phyloP scores from a whole-genome alignment of 2,113 vertebrate species.

The Ciconia boyciana region DNA sequence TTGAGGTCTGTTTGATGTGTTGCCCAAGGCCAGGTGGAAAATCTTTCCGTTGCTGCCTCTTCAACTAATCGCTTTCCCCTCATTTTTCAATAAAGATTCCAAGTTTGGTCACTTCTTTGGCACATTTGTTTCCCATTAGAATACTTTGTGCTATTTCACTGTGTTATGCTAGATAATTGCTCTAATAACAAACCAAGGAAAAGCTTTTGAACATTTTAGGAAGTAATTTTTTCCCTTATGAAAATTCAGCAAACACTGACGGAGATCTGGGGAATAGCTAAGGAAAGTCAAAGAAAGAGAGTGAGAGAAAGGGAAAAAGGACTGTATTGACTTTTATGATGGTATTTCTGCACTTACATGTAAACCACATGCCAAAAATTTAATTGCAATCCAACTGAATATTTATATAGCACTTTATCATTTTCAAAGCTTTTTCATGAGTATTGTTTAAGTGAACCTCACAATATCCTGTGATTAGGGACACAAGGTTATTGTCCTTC shows the following conservation, averaged over 20 bases:
- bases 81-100: constrained; percentile 79
- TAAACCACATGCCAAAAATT: neutral
- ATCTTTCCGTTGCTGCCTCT: constrained; percentile 72
- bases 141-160: constrained; percentile 70
- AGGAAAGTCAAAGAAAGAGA: neutral
- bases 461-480: neutral
- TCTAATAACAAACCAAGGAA: constrained; percentile 85
- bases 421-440: constrained; percentile 17
- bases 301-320: neutral
- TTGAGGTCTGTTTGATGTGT: constrained; percentile 74
- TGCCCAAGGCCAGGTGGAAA: constrained; percentile 81
- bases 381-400: constrained; percentile 30
- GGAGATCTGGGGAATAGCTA: constrained; percentile 43
- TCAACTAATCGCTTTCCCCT: constrained; percentile 75
- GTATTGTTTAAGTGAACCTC: neutral
- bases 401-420: constrained; percentile 42
- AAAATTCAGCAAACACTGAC: constrained; percentile 68
- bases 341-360: neutral
- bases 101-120: constrained; percentile 60
- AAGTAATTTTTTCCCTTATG: constrained; percentile 74
- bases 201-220: constrained; percentile 83
- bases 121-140: constrained; percentile 86
- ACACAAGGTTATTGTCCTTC: neutral
- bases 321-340: neutral
- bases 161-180: constrained; percentile 85